Evolutionary conservation across 2,113 vertebrate species (phyloP), one percentile per base, ranked within the genome.

Genomic region (Solea solea): DNA sequence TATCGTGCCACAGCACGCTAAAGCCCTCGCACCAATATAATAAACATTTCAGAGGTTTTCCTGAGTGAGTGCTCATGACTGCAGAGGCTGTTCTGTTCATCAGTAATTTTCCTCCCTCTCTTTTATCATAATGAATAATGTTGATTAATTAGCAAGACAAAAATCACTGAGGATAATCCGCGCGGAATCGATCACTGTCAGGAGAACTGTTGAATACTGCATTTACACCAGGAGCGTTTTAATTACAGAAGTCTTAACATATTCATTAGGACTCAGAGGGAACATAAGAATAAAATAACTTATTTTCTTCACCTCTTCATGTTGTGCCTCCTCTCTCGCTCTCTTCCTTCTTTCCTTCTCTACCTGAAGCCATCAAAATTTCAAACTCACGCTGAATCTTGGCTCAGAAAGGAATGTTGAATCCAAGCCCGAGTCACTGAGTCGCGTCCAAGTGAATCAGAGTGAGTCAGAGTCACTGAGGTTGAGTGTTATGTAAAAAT

Each of bases 101-200:
- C 89, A 87, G 78, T 78, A 76, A 73, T 64, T 54, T 69, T 77
- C 64, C 74, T 81, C 64, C 54, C 58, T 62, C 56, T 52, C 64
- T 87, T 84, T 90, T 89, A 91, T 88, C 88, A 89, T 89, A 89
- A 93, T 95, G 93, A 94, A 94, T 93, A 94, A 93, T 91, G 89
- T 93, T 93, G 93, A 95, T 94, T 93, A 94, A 95, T 94, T 93
- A 92, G 90, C 86, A 81, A 93, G 92, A 93, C 94, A 93, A 91
- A 49, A 93, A 90, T 86, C 91, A 91, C 85, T 90, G 92, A 92
- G 85, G 88, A 94, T 93, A 91, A 94, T 93, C 86, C 91, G 86
- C 90, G 91, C 85, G 90, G 93, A 93, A 94, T 95, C 92, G 74
- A 94, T 94, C 92, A 95, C 91, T 94, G 94, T 94, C 93, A 94